Percentiles rank a stretch among this genome's conserved stretches.
Evolutionary conservation across 2,888 invertebrate genomes (phyloP).

Genomic region (Pantelozetes paolii): DNA sequence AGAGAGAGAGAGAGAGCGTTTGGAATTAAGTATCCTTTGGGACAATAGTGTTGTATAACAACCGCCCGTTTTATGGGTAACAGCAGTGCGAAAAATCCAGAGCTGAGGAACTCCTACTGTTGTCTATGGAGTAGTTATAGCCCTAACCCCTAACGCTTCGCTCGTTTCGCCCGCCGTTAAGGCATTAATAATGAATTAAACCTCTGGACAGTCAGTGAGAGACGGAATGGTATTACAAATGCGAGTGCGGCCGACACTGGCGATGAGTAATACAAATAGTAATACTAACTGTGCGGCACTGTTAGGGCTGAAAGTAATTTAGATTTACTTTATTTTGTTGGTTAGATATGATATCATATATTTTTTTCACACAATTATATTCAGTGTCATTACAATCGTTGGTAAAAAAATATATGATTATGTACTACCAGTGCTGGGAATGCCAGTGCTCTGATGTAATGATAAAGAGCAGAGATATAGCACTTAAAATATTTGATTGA

Average conservation of each 20-base stretch:
- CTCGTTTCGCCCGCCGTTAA: conserved; percentile 31
- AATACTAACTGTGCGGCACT: conserved; percentile 13
- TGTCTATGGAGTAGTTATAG: neutral
- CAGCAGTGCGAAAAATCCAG: conserved; percentile 23
- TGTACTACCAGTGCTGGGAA: neutral
- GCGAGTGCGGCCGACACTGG: neutral
- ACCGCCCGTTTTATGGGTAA: neutral
- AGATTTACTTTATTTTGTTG: conserved; percentile 8
- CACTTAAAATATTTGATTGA: conserved; percentile 13
- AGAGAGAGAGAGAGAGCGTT: neutral
- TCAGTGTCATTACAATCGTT: conserved; percentile 1
- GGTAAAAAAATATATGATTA: neutral
- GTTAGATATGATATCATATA: conserved; percentile 24
- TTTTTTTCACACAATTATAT: neutral
- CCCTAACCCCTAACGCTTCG: neutral
- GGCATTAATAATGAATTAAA: conserved; percentile 28
- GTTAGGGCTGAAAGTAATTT: conserved; percentile 25
- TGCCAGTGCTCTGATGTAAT: neutral
- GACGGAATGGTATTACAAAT: neutral
- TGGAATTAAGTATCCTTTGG: conserved; percentile 29
- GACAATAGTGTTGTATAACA: conserved; percentile 25
- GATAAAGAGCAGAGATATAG: conserved; percentile 6
- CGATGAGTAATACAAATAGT: conserved; percentile 26
- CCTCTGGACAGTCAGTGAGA: neutral
- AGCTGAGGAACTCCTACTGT: neutral